Conservation (phyloP, 1,140 invertebrate genomes). For the Mactra quadrangularis region DNA sequence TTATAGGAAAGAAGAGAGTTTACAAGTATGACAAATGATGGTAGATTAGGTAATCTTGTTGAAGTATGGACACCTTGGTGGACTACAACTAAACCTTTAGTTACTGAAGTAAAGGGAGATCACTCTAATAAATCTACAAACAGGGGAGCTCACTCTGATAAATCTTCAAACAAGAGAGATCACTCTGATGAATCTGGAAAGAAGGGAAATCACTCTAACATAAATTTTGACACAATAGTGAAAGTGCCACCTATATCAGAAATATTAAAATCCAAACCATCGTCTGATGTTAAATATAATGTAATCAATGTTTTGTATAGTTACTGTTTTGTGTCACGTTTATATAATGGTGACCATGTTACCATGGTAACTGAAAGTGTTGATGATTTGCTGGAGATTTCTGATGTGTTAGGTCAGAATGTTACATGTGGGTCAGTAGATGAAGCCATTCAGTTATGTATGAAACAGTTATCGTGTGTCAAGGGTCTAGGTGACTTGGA, state of each 20-base stretch:
- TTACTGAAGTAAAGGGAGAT: slow-evolving; percentile 29
- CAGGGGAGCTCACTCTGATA: background rate
- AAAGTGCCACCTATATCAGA: slow-evolving; percentile 36
- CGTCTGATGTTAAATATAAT: slow-evolving; percentile 63
- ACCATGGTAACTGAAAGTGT: slow-evolving; percentile 53
- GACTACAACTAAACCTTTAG: slow-evolving; percentile 47
- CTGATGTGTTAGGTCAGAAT: slow-evolving; percentile 10
- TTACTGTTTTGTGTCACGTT: slow-evolving; percentile 55
- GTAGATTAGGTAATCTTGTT: slow-evolving; percentile 76
- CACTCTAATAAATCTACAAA: background rate
- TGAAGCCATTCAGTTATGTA: slow-evolving; percentile 45
- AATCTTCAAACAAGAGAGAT: background rate
- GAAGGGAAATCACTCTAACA: background rate
- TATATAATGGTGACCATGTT: slow-evolving; percentile 64
- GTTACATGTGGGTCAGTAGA: slow-evolving; percentile 28
- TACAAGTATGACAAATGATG: slow-evolving; percentile 74
- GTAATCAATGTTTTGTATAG: slow-evolving; percentile 58
- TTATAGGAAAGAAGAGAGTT: slow-evolving; percentile 77
- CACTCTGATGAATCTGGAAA: background rate
- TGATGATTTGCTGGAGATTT: slow-evolving; percentile 26
- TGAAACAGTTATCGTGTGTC: slow-evolving; percentile 6
- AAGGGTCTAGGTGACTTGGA: background rate
- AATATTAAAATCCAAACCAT: slow-evolving; percentile 51
- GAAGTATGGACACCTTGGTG: slow-evolving; percentile 82
- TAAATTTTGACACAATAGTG: background rate